phyloP scores from a whole-genome alignment of 1,140 invertebrate genomes.

The Onthophagus taurus region DNA sequence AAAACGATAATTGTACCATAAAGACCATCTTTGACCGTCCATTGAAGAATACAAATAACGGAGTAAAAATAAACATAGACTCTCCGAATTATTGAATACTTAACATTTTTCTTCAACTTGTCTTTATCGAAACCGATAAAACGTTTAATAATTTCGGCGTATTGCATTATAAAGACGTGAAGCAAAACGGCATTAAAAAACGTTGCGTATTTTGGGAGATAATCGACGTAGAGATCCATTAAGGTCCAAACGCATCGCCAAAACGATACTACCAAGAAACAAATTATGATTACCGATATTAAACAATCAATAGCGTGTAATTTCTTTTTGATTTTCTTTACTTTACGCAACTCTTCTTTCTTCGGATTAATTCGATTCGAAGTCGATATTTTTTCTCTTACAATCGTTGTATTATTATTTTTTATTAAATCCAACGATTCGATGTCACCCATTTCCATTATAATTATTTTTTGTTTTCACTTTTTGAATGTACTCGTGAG shows the following conservation, averaged over 20 bases:
- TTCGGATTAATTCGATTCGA: too few relatives aligned
- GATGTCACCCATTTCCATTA: too few relatives aligned
- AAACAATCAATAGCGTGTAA: slow-evolving; percentile 13
- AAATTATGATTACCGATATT: slow-evolving; percentile 38
- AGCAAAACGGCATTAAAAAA: slow-evolving; percentile 39
- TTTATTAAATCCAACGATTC: too few relatives aligned
- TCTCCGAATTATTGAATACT: slow-evolving; percentile 29
- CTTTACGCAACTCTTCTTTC: too few relatives aligned
- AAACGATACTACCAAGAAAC: slow-evolving; percentile 48
- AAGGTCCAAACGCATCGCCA: slow-evolving; percentile 57
- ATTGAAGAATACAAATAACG: slow-evolving; percentile 49
- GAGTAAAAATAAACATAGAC: slow-evolving; percentile 51
- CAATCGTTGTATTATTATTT: too few relatives aligned
- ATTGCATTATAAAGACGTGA: slow-evolving; percentile 39
- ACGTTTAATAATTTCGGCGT: slow-evolving; percentile 26
- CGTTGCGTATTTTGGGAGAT: slow-evolving; percentile 38
- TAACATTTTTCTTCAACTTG: not conserved
- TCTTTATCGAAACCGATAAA: slow-evolving; percentile 2
- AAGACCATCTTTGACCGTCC: slow-evolving; percentile 43
- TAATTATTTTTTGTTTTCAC: too few relatives aligned
- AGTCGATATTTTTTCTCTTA: too few relatives aligned
- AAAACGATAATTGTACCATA: not conserved
- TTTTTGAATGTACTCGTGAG: too few relatives aligned
- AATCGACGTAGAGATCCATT: slow-evolving; percentile 45
- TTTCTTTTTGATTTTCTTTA: too few relatives aligned